Conservation (phyloP, 2,797 vertebrate genomes). For the Phoebastria nigripes region DNA sequence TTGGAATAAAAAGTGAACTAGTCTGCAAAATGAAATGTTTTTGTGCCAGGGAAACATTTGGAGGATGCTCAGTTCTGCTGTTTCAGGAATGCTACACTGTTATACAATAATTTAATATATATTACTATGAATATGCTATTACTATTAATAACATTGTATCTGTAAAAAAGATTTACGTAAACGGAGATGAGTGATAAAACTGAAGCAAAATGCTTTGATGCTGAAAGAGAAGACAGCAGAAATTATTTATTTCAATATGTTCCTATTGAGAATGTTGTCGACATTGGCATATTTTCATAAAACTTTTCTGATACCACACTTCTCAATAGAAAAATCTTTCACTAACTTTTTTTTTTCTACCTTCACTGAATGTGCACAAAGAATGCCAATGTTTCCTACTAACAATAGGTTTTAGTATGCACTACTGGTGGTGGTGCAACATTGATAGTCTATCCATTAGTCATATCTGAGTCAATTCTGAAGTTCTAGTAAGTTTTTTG, state of each 20-base stretch:
- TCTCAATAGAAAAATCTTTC: background rate
- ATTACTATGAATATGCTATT: background rate
- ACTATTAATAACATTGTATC: background rate
- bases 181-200: background rate
- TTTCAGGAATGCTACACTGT: background rate
- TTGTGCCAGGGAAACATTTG: slow-evolving; percentile 27
- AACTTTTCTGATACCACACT: background rate
- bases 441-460: background rate
- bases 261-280: background rate
- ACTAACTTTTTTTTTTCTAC: background rate
- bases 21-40: background rate
- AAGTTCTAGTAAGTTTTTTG: background rate
- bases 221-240: background rate
- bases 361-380: background rate
- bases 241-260: background rate
- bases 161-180: background rate
- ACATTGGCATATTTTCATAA: background rate
- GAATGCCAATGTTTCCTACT: background rate
- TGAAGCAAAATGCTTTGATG: background rate
- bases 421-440: background rate
- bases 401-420: background rate
- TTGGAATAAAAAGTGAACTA: slow-evolving; percentile 33
- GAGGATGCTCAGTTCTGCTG: background rate
- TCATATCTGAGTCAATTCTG: background rate
- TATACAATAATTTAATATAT: background rate